Evolutionary conservation across 2,797 vertebrate species (phyloP).

Genomic region (Malurus leucopterus): DNA sequence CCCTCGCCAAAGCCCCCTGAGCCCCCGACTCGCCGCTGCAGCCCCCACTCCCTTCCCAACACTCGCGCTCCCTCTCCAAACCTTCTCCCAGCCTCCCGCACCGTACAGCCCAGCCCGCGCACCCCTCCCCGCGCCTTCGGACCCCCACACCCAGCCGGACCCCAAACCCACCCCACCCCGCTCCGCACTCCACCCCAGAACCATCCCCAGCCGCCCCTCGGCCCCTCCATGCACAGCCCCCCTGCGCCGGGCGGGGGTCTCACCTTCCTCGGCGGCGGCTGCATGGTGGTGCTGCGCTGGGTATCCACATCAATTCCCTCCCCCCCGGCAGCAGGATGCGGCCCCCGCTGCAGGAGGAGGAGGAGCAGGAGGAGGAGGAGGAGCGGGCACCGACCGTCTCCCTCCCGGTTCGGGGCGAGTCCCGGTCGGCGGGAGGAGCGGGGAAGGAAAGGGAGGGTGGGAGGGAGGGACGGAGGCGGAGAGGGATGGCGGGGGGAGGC

Average conservation of each 20-base stretch:
- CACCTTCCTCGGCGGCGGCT: slow-evolving; percentile 97
- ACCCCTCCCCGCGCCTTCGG: neutral
- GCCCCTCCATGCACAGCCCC: neutral
- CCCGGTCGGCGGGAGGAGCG: neutral
- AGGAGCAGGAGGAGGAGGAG: neutral
- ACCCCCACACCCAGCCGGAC: neutral
- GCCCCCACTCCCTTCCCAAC: neutral
- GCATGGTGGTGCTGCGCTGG: slow-evolving; percentile 83
- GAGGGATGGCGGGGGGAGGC: neutral
- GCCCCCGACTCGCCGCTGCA: neutral
- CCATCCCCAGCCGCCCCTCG: neutral
- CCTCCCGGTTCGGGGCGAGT: slow-evolving; percentile 21
- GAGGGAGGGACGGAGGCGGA: neutral
- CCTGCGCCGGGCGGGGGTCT: slow-evolving; percentile 30
- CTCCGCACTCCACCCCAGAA: neutral
- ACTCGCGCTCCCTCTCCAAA: neutral
- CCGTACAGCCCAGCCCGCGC: neutral
- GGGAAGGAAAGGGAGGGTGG: neutral
- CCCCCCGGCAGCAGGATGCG: slow-evolving; percentile 53
- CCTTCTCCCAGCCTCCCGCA: neutral
- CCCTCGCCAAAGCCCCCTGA: neutral
- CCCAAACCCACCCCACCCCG: neutral
- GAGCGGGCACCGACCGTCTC: neutral
- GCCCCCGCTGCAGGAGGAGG: slow-evolving; percentile 1
- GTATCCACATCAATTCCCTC: slow-evolving; percentile 74